Base-by-base conservation (phyloP, 2,113 vertebrate genomes). In the Pitta sordida region DNA sequence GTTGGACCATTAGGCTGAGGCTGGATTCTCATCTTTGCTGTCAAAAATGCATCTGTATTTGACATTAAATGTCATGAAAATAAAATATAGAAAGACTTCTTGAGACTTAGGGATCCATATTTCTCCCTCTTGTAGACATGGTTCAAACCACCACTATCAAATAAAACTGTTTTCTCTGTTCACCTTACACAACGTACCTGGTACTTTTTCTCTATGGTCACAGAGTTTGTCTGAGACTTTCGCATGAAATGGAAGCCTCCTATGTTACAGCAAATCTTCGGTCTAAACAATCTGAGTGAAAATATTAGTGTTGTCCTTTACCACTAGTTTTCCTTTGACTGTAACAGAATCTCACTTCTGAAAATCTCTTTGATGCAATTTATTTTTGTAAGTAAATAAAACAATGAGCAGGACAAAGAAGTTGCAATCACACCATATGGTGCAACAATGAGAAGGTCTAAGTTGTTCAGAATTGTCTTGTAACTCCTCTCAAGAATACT, bases 291-390 rank as follows among this genome's bases (percentile, higher is more conserved):
- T 11, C 12, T 32, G 9, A 53, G 9, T 62, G 41, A 32, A 32
- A 68, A 21, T 71, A 64, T 18, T 11, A 51, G 26, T 41, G 17
- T 18, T 60, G n/a, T 12, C 22, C 12, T 83, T 74, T 62, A 41
- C 20, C 21, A 34, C 19, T 71, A 36, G 9, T 75, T 67, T 80
- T 71, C 4, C 51, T 51, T 23, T 34, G 64, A 34, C 13, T 22
- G 3, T 62, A 41, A 41, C 9, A 52, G 4, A 64, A 7, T 34
- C 29, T 64, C 11, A 30, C 12, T 5, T 79, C 34, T 1, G 1
- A 46, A 82, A 0, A 0, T 7, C 10, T 76, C 14, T 67, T 70
- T 23, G 10, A 10, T 46, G 24, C 11, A 82, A 7, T 5, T 23
- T 15, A 20, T 32, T 78, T 78, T 60, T 51, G 2, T 19, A 24